Evolutionary conservation across 92 coral and sea anemone species (phyloP).

Genomic region (Phenganax stokvisi): DNA sequence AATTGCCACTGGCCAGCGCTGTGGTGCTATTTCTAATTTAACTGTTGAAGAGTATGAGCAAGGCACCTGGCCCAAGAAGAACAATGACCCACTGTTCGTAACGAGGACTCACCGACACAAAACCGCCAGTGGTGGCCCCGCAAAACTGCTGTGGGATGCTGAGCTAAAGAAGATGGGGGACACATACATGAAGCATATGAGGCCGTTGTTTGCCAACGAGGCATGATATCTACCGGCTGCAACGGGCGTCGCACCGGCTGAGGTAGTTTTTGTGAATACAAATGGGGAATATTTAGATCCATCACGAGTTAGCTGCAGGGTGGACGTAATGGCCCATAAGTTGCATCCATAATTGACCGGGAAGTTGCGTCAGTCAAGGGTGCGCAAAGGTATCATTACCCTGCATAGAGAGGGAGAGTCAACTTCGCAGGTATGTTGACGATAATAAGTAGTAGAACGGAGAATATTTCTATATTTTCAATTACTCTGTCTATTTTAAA

Average conservation of each 20-base stretch:
- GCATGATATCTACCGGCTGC: not conserved
- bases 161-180: not conserved
- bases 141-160: not conserved
- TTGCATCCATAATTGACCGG: not conserved
- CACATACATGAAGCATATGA: not conserved
- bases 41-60: no score
- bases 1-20: no score
- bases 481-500: no score
- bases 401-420: not conserved
- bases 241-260: not conserved
- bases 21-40: no score
- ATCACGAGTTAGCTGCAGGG: not conserved
- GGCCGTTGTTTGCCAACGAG: not conserved
- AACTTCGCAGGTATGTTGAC: no score
- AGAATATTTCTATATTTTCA: no score
- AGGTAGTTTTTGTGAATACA: not conserved
- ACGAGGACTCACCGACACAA: not conserved
- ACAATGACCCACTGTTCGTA: no score
- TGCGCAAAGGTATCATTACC: not conserved
- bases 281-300: not conserved
- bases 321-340: not conserved
- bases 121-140: not conserved
- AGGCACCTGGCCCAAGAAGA: no score
- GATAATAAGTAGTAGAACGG: no score
- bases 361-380: not conserved